Conservation (phyloP, 2,888 invertebrate species). For the Cylindroiulus punctatus region DNA sequence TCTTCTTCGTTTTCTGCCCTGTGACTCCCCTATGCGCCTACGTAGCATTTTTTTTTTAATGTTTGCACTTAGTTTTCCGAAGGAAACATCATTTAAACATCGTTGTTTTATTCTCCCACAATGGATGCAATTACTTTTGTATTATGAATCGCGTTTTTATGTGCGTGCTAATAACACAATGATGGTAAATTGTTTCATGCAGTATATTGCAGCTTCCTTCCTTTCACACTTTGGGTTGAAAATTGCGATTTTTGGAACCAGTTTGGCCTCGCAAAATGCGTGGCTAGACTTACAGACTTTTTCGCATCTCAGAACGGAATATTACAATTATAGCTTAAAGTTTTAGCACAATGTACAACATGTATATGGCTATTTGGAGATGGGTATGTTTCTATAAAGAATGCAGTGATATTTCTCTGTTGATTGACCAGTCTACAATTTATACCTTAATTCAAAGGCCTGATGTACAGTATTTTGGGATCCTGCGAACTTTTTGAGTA, state of each 20-base stretch:
- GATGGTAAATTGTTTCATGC: slow-evolving; percentile 27
- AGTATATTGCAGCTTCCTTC: background rate
- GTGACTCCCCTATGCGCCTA: background rate
- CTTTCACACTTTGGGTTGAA: background rate
- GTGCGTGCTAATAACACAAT: slow-evolving; percentile 21
- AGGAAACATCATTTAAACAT: slow-evolving; percentile 31
- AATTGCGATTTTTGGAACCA: background rate
- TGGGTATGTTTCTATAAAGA: no score
- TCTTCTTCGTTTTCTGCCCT: slow-evolving; percentile 3
- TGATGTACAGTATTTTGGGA: background rate
- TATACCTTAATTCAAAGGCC: no score
- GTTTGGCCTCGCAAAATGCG: background rate
- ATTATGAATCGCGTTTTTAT: background rate
- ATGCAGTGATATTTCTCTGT: no score
- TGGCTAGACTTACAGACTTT: background rate
- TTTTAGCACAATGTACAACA: background rate
- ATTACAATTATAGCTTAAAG: background rate
- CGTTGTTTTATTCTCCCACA: slow-evolving; percentile 44
- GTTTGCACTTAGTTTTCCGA: slow-evolving; percentile 22
- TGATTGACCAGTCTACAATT: no score
- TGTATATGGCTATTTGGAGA: background rate
- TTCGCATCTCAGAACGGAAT: background rate
- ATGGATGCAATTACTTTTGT: slow-evolving; percentile 47
- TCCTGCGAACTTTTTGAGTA: no score
- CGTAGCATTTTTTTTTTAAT: background rate